A percentile compares a stretch with the other conserved stretches of the same genome.
These are phyloP conservation scores for Cantharis rustica DNA, from an alignment of 2,888 invertebrate species.

Conservation along the genomic window DNA sequence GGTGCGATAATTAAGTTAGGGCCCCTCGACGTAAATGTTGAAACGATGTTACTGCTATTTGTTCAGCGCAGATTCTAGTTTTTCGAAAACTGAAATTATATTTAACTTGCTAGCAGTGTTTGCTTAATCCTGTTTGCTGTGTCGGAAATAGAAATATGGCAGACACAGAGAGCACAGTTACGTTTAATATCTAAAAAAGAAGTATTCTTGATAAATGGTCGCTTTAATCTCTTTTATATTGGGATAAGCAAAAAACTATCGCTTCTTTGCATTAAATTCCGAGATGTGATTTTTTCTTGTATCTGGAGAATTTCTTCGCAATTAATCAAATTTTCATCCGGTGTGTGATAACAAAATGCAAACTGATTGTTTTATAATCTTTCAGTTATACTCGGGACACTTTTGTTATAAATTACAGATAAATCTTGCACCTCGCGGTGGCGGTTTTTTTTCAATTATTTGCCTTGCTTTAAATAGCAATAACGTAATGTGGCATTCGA, in stretches of 20 bases:
- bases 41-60: conserved; percentile 25
- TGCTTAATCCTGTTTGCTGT: not conserved
- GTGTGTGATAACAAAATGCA: not conserved
- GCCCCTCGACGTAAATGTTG: conserved; percentile 23
- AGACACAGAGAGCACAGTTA: not conserved
- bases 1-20: conserved; percentile 34
- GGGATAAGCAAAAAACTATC: not conserved
- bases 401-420: not conserved
- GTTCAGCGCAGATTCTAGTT: conserved; percentile 17
- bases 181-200: not conserved
- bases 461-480: not conserved
- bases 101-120: not conserved
- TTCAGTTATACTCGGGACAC: not conserved
- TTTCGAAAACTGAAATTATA: not conserved
- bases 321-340: not conserved
- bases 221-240: not conserved
- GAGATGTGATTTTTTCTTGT: not conserved
- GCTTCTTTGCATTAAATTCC: not conserved
- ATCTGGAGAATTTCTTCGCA: not conserved
- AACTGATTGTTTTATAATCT: not conserved
- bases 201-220: not conserved
- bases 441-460: not conserved
- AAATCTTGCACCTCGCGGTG: not conserved
- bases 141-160: not conserved
- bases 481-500: not conserved